Evolutionary conservation across 2,888 invertebrate genomes (phyloP), one percentile per base, ranked within the genome.

Genomic region (Spodoptera picta): DNA sequence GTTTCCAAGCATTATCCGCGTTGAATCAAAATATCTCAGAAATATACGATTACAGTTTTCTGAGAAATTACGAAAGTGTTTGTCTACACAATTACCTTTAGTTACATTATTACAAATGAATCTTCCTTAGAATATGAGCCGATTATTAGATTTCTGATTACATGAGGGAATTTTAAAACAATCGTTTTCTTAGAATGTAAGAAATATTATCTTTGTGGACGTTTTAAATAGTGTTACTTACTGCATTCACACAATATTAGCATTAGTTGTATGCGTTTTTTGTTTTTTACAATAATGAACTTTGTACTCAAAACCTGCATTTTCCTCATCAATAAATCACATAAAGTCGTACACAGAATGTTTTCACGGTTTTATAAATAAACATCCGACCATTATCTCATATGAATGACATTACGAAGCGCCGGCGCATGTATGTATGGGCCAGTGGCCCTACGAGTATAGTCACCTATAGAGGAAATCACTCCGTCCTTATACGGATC

Each of bases 401-500:
- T 51, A 57, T 68, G 70, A 68, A 73, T 73, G 60, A 36, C 62
- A 68, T 62, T 43, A 54, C 55, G 52, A 66, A 73, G 69, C 69
- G 75, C 75, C 77, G 67, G 64, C 77, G 75, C 63, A 63, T 54
- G 53, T 67, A 67, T 65, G 57, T 67, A 67, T 65, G 57, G 62
- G 57, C 56, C 52, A 71, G 78, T 79, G 73, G 68, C 69, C 59
- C 64, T 54, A 60, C 69, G 47, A 64, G 63, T 74, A 73, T 66
- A 75, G 79, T 51, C 61, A 65, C 53, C 70, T 61, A 70, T 67
- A 71, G 54, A 79, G 78, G 72, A 81, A 83, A 77, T 72, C 50
- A 65, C 58, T 58, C 49, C 41, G 6, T 50, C 75, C 75, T 14
- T 81, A 73, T 65, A 79, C 54, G 80, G 75, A 11, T 52, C 50